Percentiles rank a stretch among this genome's conserved stretches.
Evolutionary conservation across 1,140 invertebrate species (phyloP).

Genomic region (Megathymus violae): DNA sequence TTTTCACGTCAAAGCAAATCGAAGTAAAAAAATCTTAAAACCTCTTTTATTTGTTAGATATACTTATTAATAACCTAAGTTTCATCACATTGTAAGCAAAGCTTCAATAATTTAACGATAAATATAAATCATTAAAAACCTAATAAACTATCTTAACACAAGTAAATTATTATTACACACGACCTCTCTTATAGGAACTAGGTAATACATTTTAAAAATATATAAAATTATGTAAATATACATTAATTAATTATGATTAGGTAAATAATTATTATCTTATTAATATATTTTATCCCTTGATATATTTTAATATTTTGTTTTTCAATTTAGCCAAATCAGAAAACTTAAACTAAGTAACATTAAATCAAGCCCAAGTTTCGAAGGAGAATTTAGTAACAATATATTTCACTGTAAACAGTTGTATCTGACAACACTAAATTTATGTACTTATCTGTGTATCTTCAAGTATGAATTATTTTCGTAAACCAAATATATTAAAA

Average conservation of each 20-base stretch:
- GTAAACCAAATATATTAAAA: no score
- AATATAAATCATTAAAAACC: background rate
- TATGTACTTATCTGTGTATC: no score
- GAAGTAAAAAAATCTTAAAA: constrained; percentile 3
- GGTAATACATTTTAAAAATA: constrained; percentile 6
- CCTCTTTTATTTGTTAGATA: background rate
- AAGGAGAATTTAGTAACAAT: no score
- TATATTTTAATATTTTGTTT: no score
- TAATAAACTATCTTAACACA: background rate
- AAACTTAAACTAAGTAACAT: no score
- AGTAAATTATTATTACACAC: constrained; percentile 1
- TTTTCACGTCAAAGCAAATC: no score
- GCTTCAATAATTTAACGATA: background rate
- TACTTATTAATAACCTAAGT: no score
- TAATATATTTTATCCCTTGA: constrained; percentile 3
- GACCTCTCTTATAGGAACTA: constrained; percentile 26
- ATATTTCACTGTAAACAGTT: no score
- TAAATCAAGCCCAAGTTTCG: no score
- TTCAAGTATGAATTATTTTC: no score
- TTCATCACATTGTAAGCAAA: constrained; percentile 17
- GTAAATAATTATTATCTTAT: background rate
- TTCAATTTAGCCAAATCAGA: no score
- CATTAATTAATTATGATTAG: constrained; percentile 5
- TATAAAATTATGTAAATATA: background rate
- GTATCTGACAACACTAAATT: no score